Percentiles rank a stretch among this genome's conserved stretches.
Conservation (phyloP, 2,888 invertebrate species). For the Tetranychus piercei region DNA sequence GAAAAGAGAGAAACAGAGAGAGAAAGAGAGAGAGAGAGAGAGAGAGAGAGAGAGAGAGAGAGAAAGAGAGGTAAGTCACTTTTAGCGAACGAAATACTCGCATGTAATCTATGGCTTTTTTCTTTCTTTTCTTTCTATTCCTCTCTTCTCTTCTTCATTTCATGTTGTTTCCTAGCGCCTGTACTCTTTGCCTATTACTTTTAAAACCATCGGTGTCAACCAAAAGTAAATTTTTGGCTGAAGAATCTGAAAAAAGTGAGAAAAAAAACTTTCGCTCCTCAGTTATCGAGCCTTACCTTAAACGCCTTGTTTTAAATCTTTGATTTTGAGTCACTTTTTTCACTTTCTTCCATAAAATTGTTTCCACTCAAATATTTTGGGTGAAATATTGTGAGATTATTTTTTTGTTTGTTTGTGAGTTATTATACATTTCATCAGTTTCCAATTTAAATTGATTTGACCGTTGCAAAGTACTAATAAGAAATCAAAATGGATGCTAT, state of each 20-base stretch:
- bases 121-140: neutral
- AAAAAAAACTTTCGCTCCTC: neutral
- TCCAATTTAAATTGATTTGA: neutral
- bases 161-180: neutral
- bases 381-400: neutral
- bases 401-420: neutral
- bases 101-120: neutral
- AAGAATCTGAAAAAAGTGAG: neutral
- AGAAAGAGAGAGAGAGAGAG: neutral
- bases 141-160: neutral
- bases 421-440: neutral
- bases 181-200: neutral
- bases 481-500: slow-evolving; percentile 78
- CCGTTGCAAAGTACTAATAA: neutral
- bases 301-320: neutral
- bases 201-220: neutral
- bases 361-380: neutral
- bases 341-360: neutral
- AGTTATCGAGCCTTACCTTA: neutral
- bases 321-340: neutral
- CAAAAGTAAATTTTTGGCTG: neutral
- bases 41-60: neutral
- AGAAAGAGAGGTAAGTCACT: neutral
- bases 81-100: neutral
- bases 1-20: neutral